A percentile compares a stretch with the other conserved stretches of the same genome.
Conservation (phyloP, 2,113 vertebrate species). For the Coturnix japonica region DNA sequence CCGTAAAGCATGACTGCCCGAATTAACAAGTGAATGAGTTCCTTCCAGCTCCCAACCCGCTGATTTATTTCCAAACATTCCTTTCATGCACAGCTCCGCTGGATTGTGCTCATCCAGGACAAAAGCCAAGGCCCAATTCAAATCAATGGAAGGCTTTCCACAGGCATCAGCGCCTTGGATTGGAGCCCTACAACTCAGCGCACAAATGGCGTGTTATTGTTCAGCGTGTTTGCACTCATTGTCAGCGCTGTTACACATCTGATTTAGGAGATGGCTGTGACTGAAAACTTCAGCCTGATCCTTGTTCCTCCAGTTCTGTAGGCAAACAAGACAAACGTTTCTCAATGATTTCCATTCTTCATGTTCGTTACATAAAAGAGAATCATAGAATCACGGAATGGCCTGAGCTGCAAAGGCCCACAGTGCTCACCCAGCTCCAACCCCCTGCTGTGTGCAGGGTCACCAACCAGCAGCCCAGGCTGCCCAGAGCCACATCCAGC, state of each 20-base stretch:
- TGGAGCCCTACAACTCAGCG: constrained; percentile 30
- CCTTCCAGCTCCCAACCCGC: background rate
- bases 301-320: constrained; percentile 46
- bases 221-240: constrained; percentile 36
- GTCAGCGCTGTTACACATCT: constrained; percentile 20
- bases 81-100: constrained; percentile 18
- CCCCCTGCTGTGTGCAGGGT: too few species aligned
- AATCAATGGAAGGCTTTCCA: constrained; percentile 39
- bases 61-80: constrained; percentile 55
- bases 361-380: background rate
- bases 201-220: constrained; percentile 35
- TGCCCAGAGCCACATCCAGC: too few species aligned
- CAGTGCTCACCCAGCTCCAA: too few species aligned
- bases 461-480: too few species aligned
- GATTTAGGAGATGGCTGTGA: constrained; percentile 34
- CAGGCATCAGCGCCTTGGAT: constrained; percentile 25
- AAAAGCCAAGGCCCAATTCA: constrained; percentile 52
- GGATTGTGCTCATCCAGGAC: constrained; percentile 45
- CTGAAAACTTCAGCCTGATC: constrained; percentile 48
- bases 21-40: constrained; percentile 45
- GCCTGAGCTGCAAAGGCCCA: too few species aligned
- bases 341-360: background rate
- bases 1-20: background rate
- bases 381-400: background rate
- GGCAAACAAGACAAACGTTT: constrained; percentile 32